Percentiles rank a stretch among this genome's conserved stretches.
phyloP scores from a whole-genome alignment of 1,140 invertebrate species.

The Drosophila equinoxialis region DNA sequence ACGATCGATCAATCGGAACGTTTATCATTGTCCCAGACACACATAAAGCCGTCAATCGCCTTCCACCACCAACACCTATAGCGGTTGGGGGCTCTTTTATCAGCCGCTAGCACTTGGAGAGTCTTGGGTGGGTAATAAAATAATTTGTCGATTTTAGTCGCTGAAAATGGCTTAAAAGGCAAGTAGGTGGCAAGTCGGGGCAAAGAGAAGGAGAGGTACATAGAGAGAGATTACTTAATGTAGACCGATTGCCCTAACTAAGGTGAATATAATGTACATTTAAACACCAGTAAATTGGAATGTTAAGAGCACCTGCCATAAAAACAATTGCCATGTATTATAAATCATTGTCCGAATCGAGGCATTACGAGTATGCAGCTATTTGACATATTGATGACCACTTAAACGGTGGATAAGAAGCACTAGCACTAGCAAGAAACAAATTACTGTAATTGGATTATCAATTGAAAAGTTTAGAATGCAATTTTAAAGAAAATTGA shows the following conservation, averaged over 20 bases:
- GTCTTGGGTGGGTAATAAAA: slow-evolving; percentile 51
- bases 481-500: not conserved
- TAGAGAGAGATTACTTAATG: not conserved
- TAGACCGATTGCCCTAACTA: slow-evolving; percentile 37
- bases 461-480: not conserved
- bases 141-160: slow-evolving; percentile 52
- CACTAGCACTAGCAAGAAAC: not conserved
- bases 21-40: slow-evolving; percentile 27
- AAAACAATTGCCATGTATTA: slow-evolving; percentile 39
- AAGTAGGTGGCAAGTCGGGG: slow-evolving; percentile 42
- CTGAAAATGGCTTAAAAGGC: slow-evolving; percentile 49
- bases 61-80: slow-evolving; percentile 6
- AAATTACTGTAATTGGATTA: not conserved
- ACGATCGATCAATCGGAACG: slow-evolving; percentile 34
- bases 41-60: slow-evolving; percentile 17
- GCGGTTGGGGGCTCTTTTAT: slow-evolving; percentile 4
- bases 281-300: slow-evolving; percentile 74
- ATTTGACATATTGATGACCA: slow-evolving; percentile 2
- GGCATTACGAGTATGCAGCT: slow-evolving; percentile 2
- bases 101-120: slow-evolving; percentile 19
- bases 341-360: slow-evolving; percentile 52
- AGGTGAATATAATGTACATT: slow-evolving; percentile 76
- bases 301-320: slow-evolving; percentile 77
- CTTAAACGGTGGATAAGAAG: not conserved
- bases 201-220: slow-evolving; percentile 3